Base-by-base conservation (phyloP, 2,888 invertebrate genomes). In the Melanostoma scalare region DNA sequence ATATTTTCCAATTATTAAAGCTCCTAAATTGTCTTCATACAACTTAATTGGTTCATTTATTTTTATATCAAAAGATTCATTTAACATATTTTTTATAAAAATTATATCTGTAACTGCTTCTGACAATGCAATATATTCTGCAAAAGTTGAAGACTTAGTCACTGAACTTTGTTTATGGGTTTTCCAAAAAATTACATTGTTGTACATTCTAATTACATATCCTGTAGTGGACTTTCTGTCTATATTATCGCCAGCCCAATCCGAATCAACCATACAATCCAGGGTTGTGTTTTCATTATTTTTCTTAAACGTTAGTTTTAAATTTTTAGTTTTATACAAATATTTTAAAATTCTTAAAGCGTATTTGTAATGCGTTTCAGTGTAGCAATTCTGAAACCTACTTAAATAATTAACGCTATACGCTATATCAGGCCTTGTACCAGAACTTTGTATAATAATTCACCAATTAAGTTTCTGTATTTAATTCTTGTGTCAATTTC, bases 101-200 rank as follows among this genome's bases (percentile, higher is more conserved):
- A 72, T 61, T 33, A 87, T 20, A 74, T 87, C 87, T 33, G 85
- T 87, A 6, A 88, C 87, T 56, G 85, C 85, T 63, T 87, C 87
- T 10, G 87, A 87, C 63, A 88, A 58, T 6, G 87, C 88, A 71
- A 74, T 65, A 86, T 88, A 88, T 52, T 88, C 87, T 30, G 88
- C 89, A 67, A 85, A 87, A 35, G 87, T 87, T 6, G 86, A 88
- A 48, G 71, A 85, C 69, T 87, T 87, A 6, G 89, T 87, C 38
- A 89, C 88, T 65, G 20, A 82, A 42, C 61, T 86, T 87, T 89
- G 89, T 87, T 89, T 89, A 6, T 33, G 56, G 50, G 88, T 84
- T 87, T 89, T 89, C 88, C 89, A 89, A 85, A 74, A 87, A 55
- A 89, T 85, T 33, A 86, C 53, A 69, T 89, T 89, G 48, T 87